phyloP scores from a whole-genome alignment of 2,888 invertebrate species.

The Lycophotia porphyrea region DNA sequence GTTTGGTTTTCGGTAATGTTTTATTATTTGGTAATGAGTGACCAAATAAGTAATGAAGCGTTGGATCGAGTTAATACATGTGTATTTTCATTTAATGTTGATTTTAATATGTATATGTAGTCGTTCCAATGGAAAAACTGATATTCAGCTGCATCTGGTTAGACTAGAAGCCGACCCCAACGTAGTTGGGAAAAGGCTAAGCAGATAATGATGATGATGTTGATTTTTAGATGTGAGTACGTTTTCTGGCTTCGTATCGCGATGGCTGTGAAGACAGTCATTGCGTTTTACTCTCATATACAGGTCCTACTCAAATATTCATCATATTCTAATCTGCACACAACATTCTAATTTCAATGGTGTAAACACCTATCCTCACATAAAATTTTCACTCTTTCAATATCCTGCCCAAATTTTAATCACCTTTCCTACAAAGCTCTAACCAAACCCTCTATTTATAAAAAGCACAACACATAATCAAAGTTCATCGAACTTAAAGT shows the following conservation, averaged over 20 bases:
- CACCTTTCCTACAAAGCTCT: conserved; percentile 5
- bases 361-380: background rate
- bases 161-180: no score
- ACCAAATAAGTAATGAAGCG: conserved; percentile 10
- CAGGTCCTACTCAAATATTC: background rate
- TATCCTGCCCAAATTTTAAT: background rate
- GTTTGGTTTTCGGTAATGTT: conserved; percentile 37
- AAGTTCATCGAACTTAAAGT: conserved; percentile 74
- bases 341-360: background rate
- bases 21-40: conserved; percentile 42
- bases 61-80: background rate
- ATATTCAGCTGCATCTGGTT: no score
- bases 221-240: no score
- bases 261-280: no score
- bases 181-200: no score
- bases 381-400: background rate
- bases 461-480: conserved; percentile 60
- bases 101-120: background rate
- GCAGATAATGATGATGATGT: no score
- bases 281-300: background rate
- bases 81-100: background rate
- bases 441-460: conserved; percentile 44
- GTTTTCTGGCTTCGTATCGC: background rate
- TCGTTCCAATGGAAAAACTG: no score
- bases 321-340: background rate